phyloP scores from a whole-genome alignment of 2,888 invertebrate genomes.

The Cistogaster globosa region DNA sequence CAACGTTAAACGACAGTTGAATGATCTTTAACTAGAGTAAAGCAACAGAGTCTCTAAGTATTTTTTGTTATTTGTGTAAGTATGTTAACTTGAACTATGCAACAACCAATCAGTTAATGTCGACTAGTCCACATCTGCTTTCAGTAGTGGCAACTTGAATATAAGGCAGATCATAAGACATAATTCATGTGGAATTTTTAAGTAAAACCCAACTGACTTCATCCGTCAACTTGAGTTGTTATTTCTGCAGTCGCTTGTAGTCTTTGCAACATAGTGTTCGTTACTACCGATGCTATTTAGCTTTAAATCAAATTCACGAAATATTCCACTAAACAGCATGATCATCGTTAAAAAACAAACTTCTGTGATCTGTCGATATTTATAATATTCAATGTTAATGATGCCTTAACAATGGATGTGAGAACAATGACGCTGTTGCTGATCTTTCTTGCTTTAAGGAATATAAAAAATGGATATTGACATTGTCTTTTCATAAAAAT shows the following conservation, averaged over 20 bases:
- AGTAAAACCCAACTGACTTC: no score
- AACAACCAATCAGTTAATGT: no score
- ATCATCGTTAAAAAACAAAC: conserved; percentile 49
- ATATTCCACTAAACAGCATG: conserved; percentile 58
- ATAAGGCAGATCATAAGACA: conserved; percentile 48
- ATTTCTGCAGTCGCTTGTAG: conserved; percentile 20
- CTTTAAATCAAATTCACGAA: conserved; percentile 59
- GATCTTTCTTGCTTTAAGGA: conserved; percentile 12
- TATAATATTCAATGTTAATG: conserved; percentile 65
- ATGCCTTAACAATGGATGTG: not conserved
- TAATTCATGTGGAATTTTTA: conserved; percentile 65
- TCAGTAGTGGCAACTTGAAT: not conserved
- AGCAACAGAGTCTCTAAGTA: not conserved
- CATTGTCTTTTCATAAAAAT: conserved; percentile 57
- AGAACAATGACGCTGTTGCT: conserved; percentile 36
- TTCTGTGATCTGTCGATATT: conserved; percentile 66
- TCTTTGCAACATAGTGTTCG: conserved; percentile 3
- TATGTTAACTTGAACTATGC: no score
- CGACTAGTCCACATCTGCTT: no score
- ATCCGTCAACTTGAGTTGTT: conserved; percentile 57
- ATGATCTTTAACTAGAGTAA: conserved; percentile 58
- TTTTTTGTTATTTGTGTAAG: no score
- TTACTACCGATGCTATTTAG: conserved; percentile 44
- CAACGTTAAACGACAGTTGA: conserved; percentile 63
- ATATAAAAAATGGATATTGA: conserved; percentile 46